phyloP scores from a whole-genome alignment of 2,888 invertebrate genomes.

The Lasioglossum figueresi region DNA sequence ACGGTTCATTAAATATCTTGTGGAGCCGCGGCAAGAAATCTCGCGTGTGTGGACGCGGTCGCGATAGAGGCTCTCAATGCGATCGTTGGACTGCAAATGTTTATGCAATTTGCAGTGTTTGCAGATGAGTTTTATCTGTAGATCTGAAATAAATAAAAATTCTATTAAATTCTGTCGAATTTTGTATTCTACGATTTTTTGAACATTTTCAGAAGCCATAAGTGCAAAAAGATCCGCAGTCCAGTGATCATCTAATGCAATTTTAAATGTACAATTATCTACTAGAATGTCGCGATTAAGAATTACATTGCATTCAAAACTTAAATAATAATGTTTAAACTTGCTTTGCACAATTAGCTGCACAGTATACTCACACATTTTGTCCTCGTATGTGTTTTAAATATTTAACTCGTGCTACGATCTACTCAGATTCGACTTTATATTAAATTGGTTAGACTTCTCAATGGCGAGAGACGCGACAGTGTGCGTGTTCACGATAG shows the following conservation, averaged over 20 bases:
- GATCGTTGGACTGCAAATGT: too few species aligned
- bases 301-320: neutral
- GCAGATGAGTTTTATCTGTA: too few species aligned
- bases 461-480: conserved; percentile 85
- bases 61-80: neutral
- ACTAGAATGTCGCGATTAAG: neutral
- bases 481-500: conserved; percentile 87
- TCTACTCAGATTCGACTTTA: neutral
- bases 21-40: neutral
- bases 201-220: too few species aligned
- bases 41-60: neutral
- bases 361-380: too few species aligned
- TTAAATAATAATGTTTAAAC: neutral
- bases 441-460: conserved; percentile 83
- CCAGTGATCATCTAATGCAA: too few species aligned
- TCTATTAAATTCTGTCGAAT: too few species aligned
- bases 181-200: too few species aligned
- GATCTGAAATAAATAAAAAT: too few species aligned
- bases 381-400: neutral
- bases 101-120: too few species aligned
- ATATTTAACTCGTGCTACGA: neutral
- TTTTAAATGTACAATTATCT: too few species aligned
- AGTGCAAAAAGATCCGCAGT: too few species aligned
- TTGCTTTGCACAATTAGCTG: too few species aligned
- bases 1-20: neutral